These are phyloP conservation scores for Riparia riparia DNA, from an alignment of 2,113 vertebrate species.

Conservation along the genomic window DNA sequence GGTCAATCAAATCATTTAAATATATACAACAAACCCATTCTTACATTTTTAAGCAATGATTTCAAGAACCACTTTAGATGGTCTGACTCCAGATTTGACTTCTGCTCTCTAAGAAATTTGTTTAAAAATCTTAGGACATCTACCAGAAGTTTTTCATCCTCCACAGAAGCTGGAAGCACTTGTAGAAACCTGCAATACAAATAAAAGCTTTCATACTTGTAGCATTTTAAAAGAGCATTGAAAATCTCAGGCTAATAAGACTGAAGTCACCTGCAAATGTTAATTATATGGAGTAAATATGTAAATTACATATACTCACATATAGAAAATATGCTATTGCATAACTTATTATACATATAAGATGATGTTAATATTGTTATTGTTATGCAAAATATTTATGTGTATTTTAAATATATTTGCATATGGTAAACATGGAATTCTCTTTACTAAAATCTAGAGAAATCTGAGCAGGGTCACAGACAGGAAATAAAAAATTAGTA, in stretches of 20 bases:
- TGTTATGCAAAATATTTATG: neutral
- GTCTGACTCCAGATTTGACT: constrained; percentile 67
- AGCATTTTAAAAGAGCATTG: neutral
- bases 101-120: constrained; percentile 81
- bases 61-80: constrained; percentile 90
- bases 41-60: constrained; percentile 88
- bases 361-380: neutral
- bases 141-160: constrained; percentile 92
- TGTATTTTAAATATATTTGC: neutral
- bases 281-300: neutral
- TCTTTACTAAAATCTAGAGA: neutral
- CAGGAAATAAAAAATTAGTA: neutral
- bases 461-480: neutral
- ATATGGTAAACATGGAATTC: neutral
- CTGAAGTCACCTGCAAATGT: neutral
- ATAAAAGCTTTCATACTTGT: neutral
- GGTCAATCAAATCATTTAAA: neutral
- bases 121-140: constrained; percentile 90
- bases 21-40: neutral
- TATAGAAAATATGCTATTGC: accelerated
- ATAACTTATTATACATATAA: neutral
- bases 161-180: constrained; percentile 87
- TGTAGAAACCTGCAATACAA: constrained; percentile 87
- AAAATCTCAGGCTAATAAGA: neutral
- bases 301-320: neutral